Conservation (phyloP, 2,113 vertebrate species). For the Lathamus discolor region DNA sequence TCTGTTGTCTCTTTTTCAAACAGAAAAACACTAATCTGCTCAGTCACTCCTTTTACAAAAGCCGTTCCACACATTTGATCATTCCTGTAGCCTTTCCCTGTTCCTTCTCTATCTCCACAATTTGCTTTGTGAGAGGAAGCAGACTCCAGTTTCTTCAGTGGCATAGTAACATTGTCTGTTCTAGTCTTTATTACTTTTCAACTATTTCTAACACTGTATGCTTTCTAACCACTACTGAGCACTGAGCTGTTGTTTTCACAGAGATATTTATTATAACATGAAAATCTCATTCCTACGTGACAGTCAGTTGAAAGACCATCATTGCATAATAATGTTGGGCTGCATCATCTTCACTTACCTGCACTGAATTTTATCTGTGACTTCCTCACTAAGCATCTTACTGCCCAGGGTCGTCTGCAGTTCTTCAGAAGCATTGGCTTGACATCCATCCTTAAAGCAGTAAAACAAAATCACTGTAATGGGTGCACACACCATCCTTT, state of each 20-base stretch:
- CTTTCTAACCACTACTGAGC: not conserved
- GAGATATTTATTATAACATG: not conserved
- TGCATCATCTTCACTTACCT: not conserved
- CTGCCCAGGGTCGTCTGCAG: not conserved
- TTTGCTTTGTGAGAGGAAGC: not conserved
- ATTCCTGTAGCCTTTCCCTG: not conserved
- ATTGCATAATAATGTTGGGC: not conserved
- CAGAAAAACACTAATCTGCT: not conserved
- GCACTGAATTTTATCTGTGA: not conserved
- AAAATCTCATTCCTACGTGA: not conserved
- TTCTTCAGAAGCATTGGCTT: slow-evolving; percentile 23
- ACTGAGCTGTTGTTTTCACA: not conserved
- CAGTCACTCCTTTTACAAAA: not conserved
- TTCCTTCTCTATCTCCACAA: not conserved
- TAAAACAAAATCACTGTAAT: slow-evolving; percentile 14
- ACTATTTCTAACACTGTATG: not conserved
- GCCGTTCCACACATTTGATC: not conserved
- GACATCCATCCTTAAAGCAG: slow-evolving; percentile 21
- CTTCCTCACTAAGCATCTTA: not conserved
- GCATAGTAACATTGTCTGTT: not conserved
- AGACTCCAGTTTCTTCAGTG: not conserved
- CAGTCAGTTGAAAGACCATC: not conserved
- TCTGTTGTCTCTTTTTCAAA: not conserved
- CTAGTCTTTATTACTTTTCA: not conserved
- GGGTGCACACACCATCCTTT: not conserved